These are phyloP conservation scores for Pygoscelis adeliae DNA, from an alignment of 2,113 vertebrate species.

Conservation along the genomic window DNA sequence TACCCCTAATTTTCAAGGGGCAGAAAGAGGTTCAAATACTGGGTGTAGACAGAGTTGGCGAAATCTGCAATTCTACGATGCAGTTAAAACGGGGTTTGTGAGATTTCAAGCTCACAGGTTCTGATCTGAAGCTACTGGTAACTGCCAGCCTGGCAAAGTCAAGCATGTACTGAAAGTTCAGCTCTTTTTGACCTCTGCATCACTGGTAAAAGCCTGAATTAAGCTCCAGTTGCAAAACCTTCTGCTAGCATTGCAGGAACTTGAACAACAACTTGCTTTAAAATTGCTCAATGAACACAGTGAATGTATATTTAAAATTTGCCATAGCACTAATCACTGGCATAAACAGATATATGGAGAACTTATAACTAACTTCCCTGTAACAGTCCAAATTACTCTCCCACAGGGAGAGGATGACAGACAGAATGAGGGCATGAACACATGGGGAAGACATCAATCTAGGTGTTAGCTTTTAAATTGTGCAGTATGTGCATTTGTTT, in stretches of 20 bases:
- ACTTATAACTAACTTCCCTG: neutral
- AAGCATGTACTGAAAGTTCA: neutral
- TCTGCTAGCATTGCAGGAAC: neutral
- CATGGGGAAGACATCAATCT: neutral
- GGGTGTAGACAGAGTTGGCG: neutral
- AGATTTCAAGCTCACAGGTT: neutral
- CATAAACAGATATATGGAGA: neutral
- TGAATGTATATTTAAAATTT: neutral
- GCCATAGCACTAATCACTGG: neutral
- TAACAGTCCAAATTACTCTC: neutral
- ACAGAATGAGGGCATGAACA: neutral
- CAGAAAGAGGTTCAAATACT: neutral
- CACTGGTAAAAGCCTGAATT: neutral
- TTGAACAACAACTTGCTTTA: neutral
- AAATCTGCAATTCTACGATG: neutral
- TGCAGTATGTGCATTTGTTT: neutral
- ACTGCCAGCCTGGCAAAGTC: neutral
- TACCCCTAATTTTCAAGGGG: neutral
- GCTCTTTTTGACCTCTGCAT: neutral
- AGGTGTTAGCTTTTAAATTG: neutral
- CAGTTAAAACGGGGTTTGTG: neutral
- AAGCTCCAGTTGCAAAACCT: conserved; percentile 38
- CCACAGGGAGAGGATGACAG: neutral
- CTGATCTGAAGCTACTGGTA: neutral
- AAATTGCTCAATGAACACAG: conserved; percentile 12